Conservation (phyloP, 1,140 invertebrate genomes). For the Aphelenchoides besseyi region DNA sequence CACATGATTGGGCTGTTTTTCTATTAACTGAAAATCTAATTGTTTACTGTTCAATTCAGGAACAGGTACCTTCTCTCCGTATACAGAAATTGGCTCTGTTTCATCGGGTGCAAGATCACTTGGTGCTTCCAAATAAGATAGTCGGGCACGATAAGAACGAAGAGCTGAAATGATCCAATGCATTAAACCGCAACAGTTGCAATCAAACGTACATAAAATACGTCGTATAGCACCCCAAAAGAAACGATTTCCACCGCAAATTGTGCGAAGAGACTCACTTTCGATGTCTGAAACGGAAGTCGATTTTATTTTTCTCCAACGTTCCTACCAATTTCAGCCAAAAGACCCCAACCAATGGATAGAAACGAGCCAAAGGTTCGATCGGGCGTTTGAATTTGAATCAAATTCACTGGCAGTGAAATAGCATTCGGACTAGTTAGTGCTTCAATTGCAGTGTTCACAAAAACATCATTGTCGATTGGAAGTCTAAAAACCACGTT, state of each 20-base stretch:
- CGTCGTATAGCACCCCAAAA: constrained; percentile 36
- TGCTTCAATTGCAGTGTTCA: constrained; percentile 31
- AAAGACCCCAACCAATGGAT: constrained; percentile 50
- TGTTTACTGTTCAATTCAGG: not conserved
- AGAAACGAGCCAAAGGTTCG: constrained; percentile 39
- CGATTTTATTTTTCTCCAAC: not conserved
- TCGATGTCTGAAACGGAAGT: constrained; percentile 46
- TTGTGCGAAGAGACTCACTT: constrained; percentile 44
- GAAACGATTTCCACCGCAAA: constrained; percentile 44
- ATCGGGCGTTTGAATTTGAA: constrained; percentile 37
- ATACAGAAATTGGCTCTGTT: constrained; percentile 7
- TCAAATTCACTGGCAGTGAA: constrained; percentile 34
- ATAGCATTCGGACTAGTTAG: constrained; percentile 23
- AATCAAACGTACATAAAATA: constrained; percentile 29
- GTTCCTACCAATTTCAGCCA: constrained; percentile 51
- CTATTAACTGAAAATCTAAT: constrained; percentile 2
- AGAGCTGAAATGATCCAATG: constrained; percentile 24
- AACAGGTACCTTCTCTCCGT: not conserved
- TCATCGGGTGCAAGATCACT: not conserved
- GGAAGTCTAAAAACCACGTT: not conserved
- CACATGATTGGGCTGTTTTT: constrained; percentile 5
- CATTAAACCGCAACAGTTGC: not conserved
- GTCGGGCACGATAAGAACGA: constrained; percentile 29
- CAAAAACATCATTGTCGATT: constrained; percentile 34
- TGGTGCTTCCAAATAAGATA: constrained; percentile 26